Base-by-base conservation (phyloP, 2,888 invertebrate genomes). In the Yponomeuta sedellus region DNA sequence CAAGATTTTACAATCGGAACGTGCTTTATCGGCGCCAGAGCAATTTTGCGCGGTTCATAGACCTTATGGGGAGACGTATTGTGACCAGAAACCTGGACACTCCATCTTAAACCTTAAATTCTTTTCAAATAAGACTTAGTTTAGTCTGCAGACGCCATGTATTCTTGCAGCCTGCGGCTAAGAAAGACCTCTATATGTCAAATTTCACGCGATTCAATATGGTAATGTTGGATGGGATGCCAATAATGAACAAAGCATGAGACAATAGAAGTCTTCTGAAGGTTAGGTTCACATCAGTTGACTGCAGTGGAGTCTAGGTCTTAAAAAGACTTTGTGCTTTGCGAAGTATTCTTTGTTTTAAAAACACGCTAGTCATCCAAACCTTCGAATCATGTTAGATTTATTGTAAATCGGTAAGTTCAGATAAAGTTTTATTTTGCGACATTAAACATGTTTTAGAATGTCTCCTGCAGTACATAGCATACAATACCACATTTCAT, bases 41-140 rank as follows among this genome's bases (percentile, higher is more conserved):
- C 61, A 61, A 66, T 66, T 66, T 61, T 61, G 61, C 59, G 39
- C 66, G 66, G 44, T 61, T 40, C 66, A 59, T 28, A 28, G 34
- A 64, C 40, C 44, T 59, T 59, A 20, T 22, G 22, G 3, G 22
- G 25, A 22, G 25, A 59, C 11, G 59, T 6, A 62, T 39, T n/a
- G 39, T 62, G 34, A 61, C 16, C 58, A 58, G 20, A 22, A 58
- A 59, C 22, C 22, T 25, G 25, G 4, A 52, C 59, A 22, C 22
- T n/a, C 59, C 22, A 6, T 25, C 12, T 59, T 20, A 25, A 22
- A 59, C 59, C 22, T 22, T n/a, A n/a, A 22, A 59, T 22, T 11
- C 1, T 20, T 22, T 10, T 0, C 5, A 22, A 4, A 59, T 25
- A 59, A 59, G 59, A 59, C 11, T 22, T 19, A 22, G 10, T 58